Conservation (phyloP, 2,888 invertebrate species). For the Buathra laborator region DNA sequence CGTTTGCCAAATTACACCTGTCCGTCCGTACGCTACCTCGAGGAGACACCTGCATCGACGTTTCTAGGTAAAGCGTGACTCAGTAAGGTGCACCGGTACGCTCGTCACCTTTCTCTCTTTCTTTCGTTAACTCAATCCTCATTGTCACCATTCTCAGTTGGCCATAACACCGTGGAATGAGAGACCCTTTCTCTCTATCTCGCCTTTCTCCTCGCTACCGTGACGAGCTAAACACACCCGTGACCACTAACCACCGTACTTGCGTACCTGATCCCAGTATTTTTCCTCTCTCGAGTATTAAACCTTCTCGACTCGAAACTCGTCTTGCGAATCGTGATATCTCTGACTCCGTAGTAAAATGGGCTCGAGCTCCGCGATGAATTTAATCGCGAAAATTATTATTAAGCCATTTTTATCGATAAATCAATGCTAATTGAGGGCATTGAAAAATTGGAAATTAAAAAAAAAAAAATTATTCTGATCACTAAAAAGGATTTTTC, state of each 20-base stretch:
- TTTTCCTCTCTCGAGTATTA: constrained; percentile 47
- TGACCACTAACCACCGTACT: constrained; percentile 49
- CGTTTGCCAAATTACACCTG: constrained; percentile 79
- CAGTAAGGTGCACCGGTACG: constrained; percentile 66
- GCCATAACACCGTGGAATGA: constrained; percentile 13
- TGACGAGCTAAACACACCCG: constrained; percentile 54
- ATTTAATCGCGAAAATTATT: background rate
- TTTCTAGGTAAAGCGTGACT: constrained; percentile 76
- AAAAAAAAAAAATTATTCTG: background rate
- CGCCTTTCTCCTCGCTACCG: constrained; percentile 53
- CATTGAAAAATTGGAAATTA: too few species aligned
- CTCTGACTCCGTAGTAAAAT: background rate
- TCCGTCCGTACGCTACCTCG: constrained; percentile 61
- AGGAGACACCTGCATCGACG: constrained; percentile 76
- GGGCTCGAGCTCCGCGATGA: constrained; percentile 12
- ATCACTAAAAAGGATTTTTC: too few species aligned
- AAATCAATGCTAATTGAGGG: background rate
- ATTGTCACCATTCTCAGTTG: constrained; percentile 43
- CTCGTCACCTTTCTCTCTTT: constrained; percentile 18
- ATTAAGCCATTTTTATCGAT: background rate
- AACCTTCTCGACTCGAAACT: constrained; percentile 12
- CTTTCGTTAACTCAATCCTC: constrained; percentile 23
- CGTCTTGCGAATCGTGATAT: background rate
- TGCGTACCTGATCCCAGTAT: constrained; percentile 56
- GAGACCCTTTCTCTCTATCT: constrained; percentile 44